Evolutionary conservation across 1,140 invertebrate species (phyloP).

Genomic region (Anoplolepis gracilipes): DNA sequence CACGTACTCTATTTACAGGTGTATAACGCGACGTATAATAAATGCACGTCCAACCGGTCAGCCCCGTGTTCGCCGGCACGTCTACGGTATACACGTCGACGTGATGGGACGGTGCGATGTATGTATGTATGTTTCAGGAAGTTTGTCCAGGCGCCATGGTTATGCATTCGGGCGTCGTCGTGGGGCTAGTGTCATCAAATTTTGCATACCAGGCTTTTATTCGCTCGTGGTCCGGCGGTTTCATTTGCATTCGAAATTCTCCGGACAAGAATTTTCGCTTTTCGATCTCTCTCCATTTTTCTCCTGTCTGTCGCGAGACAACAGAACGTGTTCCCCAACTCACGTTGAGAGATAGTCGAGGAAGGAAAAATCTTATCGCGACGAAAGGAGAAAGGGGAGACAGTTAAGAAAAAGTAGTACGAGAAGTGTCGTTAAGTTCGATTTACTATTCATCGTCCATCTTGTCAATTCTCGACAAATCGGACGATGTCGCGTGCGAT

Average conservation of each 20-base stretch:
- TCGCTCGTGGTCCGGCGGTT: constrained; percentile 30
- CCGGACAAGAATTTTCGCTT: constrained; percentile 37
- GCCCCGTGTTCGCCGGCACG: background rate
- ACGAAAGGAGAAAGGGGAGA: too few species aligned
- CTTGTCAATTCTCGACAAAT: constrained; percentile 44
- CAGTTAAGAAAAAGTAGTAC: constrained; percentile 11
- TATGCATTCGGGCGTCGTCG: constrained; percentile 57
- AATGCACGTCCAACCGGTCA: constrained; percentile 23
- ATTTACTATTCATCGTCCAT: constrained; percentile 31
- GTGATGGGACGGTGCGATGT: background rate
- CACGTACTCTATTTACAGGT: constrained; percentile 50
- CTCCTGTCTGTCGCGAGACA: background rate
- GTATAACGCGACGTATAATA: constrained; percentile 40
- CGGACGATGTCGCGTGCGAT: constrained; percentile 24
- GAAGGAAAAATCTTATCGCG: constrained; percentile 22
- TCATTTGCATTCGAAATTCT: constrained; percentile 56
- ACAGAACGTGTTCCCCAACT: background rate
- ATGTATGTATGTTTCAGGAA: constrained; percentile 56
- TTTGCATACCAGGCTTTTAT: constrained; percentile 56
- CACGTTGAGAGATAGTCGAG: background rate
- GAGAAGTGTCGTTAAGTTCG: constrained; percentile 12
- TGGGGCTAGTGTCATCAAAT: constrained; percentile 55
- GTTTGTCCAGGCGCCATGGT: constrained; percentile 49
- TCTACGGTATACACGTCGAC: constrained; percentile 13
- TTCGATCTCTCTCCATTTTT: background rate